phyloP scores from a whole-genome alignment of 2,797 vertebrate species.

The Prunella strophiata region DNA sequence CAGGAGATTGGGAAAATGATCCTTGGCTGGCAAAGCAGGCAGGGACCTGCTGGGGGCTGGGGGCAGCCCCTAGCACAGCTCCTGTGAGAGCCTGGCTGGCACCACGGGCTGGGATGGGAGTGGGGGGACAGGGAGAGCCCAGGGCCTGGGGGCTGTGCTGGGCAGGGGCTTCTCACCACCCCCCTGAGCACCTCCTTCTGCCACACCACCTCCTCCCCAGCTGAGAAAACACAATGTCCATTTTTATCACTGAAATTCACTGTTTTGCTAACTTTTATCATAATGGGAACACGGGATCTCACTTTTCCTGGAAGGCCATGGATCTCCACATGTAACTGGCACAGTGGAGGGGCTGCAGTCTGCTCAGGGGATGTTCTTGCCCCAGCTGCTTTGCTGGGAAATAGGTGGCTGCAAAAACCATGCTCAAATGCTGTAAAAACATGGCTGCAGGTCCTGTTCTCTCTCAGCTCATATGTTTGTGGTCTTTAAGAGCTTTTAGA shows the following conservation, averaged over 20 bases:
- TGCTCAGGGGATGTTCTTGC: neutral
- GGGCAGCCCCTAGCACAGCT: neutral
- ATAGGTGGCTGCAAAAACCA: neutral
- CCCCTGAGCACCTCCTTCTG: neutral
- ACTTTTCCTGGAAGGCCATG: neutral
- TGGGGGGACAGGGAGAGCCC: neutral
- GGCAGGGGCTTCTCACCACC: neutral
- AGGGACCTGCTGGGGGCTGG: neutral
- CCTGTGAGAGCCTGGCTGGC: neutral
- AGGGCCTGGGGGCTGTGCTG: neutral
- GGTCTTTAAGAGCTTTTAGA: constrained; percentile 4
- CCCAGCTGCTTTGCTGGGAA: neutral
- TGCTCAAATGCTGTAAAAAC: neutral
- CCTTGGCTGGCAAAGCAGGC: neutral
- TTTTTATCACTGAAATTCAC: neutral
- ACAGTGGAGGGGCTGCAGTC: neutral
- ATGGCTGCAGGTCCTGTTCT: neutral
- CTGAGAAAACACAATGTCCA: neutral
- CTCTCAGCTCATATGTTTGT: neutral
- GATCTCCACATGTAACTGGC: neutral
- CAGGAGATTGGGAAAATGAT: neutral
- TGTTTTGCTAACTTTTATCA: neutral
- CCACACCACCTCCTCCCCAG: neutral
- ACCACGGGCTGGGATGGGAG: neutral
- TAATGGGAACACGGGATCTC: neutral